These are phyloP conservation scores for Dioctria rufipes DNA, from an alignment of 2,888 invertebrate species.

Conservation along the genomic window DNA sequence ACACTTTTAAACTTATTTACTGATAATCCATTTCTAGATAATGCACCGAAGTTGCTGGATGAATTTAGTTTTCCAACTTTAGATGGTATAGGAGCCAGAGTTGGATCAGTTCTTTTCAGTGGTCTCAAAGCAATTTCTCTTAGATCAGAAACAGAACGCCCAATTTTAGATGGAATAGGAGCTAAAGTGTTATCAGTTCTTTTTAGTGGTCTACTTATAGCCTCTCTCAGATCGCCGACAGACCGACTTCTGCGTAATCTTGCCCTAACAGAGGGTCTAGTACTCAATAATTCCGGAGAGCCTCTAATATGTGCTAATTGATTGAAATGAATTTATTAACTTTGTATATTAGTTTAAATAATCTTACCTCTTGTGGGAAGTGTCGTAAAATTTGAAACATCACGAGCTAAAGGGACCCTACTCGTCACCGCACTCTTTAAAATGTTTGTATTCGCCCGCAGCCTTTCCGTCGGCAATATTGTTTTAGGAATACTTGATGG, in stretches of 20 bases:
- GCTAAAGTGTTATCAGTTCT: constrained; percentile 66
- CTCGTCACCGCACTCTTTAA: not conserved
- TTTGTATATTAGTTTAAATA: not conserved
- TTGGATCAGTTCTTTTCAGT: constrained; percentile 65
- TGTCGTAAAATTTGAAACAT: constrained; percentile 58
- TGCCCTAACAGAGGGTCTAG: constrained; percentile 58
- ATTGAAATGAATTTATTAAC: not conserved
- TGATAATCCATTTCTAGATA: not conserved
- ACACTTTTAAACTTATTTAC: not conserved
- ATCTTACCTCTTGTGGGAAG: not conserved
- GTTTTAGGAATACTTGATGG: constrained; percentile 63
- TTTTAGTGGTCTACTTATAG: constrained; percentile 62
- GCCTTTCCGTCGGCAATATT: constrained; percentile 68
- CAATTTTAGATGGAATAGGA: constrained; percentile 58
- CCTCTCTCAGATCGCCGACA: constrained; percentile 64
- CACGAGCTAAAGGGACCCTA: constrained; percentile 60
- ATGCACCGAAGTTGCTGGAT: not conserved
- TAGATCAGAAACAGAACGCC: constrained; percentile 65
- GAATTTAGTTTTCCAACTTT: constrained; percentile 5
- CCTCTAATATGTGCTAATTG: not conserved
- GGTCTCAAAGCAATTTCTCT: constrained; percentile 61
- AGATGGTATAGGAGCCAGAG: constrained; percentile 63
- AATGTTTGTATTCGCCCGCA: constrained; percentile 61
- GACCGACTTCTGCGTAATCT: constrained; percentile 61
- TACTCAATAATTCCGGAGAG: constrained; percentile 16